Base-by-base conservation (phyloP, 2,888 invertebrate genomes). In the Campoplex nolae region DNA sequence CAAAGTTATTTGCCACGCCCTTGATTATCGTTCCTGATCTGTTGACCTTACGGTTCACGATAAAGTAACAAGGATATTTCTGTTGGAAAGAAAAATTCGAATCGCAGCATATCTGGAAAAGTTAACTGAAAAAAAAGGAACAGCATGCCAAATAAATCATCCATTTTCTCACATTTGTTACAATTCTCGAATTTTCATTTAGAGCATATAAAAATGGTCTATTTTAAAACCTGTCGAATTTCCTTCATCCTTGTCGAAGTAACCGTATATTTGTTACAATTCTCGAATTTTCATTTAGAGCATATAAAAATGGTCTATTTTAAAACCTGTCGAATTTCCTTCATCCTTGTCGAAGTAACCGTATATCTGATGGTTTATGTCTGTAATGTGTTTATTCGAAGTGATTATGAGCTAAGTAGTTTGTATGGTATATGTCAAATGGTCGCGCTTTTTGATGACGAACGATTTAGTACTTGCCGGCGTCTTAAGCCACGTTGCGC, bases 391-490 rank as follows among this genome's bases (percentile, higher is more conserved):
- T 79, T 79, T 70, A 48, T 79, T 58, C 80, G 73, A 74, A 73
- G 65, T 73, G 62, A 82, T 82, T 67, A 54, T 68, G 74, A 75
- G 81, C 73, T 67, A 38, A 80, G 54, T 42, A 56, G 73, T 80
- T 80, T 65, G 48, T 45, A 73, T 16, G 71, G 80, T 28, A 58
- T 28, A 58, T 71, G 85, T 82, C 77, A 77, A 77, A 77, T 62
- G 71, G 45, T 56, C 56, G 76, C 48, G 28, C 58, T 77, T 71
- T 84, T 85, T 81, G 81, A 85, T 81, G 81, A 65, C 81, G 76
- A 77, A 81, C 81, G 77, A 85, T 85, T 85, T 81, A 85, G 77
- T 71, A 73, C 77, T 85, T 65, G 71, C 71, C 77, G 67, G 77
- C 85, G 85, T 54, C 74, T 65, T 82, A 82, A 82, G 54, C 68